Evolutionary conservation across 2,797 vertebrate species (phyloP), one percentile per base, ranked within the genome.

Genomic region (Siniperca scherzeri): DNA sequence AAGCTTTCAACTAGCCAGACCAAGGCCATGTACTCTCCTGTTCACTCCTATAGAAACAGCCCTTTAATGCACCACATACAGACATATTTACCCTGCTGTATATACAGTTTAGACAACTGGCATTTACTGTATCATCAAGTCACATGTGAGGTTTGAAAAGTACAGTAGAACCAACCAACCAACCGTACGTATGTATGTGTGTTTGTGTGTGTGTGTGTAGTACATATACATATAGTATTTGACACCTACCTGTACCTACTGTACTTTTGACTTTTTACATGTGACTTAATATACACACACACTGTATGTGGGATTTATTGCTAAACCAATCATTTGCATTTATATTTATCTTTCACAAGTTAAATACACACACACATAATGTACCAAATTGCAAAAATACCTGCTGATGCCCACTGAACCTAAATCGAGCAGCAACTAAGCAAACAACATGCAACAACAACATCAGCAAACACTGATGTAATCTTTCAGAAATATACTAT

Each of bases 381-480:
- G n/a, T 21, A 44, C 66, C 66, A 73, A 81, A 81, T 83, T 77
- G 77, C 83, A 84, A 91, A 91, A 92, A 92, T 79, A 92, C 85
- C 79, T 80, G 81, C 89, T 81, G 82, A 84, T 87, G 75, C 60
- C 82, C 73, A 82, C 86, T 77, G 77, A 83, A 77, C 55, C 70
- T 65, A 69, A 90, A 90, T 67, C 52, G 65, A 75, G 69, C 21
- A 1, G 60, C 40, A 74, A 70, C 90, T 90, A 88, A 91, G 27
- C 27, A 27, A 27, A 27, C 27, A 27, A 27, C 27, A 27, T 27
- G 27, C 27, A 27, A 27, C 90, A 93, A 93, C 90, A 92, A 82
- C 74, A 62, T 87, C 27, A 68, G 77, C 86, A 90, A 92, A 92
- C 86, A 84, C 77, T 94, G 91, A 94, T 88, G 91, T 93, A 88